Evolutionary conservation across 2,797 vertebrate genomes (phyloP), one percentile per base, ranked within the genome.

Genomic region (Macroramphosus scolopax): DNA sequence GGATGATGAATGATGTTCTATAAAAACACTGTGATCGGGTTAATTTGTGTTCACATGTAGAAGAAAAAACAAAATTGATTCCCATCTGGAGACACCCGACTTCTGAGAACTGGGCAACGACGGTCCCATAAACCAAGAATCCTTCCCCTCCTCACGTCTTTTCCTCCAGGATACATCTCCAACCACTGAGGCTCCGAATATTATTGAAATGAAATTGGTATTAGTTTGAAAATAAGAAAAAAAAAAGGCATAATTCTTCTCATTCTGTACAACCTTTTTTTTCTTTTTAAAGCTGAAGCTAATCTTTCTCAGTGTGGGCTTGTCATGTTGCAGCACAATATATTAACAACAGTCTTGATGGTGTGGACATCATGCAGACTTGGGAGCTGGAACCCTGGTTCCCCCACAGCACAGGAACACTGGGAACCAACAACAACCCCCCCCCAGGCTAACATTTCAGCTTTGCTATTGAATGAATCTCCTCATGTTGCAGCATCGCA

Each of bases 111-210:
- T 53, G 81, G 76, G 77, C 68, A 80, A 63, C 57, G 82, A 82
- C 77, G 60, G 81, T 43, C 51, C 75, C 38, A 77, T 77, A 72
- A 89, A 62, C 26, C 51, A 39, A 78, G 76, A 81, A 56, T 67
- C 87, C 88, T 89, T 86, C 88, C 85, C 90, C 89, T 80, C 81
- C 74, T 71, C 39, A 34, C 45, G 25, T 43, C 69, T 48, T 68
- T 67, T 62, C 41, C 54, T 34, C 31, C 5, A 50, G 46, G 59
- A 25, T 37, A 61, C 45, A 5, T 48, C 45, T 22, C n/a, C n/a
- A n/a, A n/a, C n/a, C n/a, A n/a, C n/a, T 57, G 17, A 36, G 52
- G 35, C 47, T 66, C 32, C 16, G n/a, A n/a, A n/a, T n/a, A n/a
- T n/a, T n/a, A n/a, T n/a, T n/a, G n/a, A n/a, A n/a, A n/a, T n/a